Conservation (phyloP, 92 coral and sea anemone species). For the Chrysogorgia sp. region DNA sequence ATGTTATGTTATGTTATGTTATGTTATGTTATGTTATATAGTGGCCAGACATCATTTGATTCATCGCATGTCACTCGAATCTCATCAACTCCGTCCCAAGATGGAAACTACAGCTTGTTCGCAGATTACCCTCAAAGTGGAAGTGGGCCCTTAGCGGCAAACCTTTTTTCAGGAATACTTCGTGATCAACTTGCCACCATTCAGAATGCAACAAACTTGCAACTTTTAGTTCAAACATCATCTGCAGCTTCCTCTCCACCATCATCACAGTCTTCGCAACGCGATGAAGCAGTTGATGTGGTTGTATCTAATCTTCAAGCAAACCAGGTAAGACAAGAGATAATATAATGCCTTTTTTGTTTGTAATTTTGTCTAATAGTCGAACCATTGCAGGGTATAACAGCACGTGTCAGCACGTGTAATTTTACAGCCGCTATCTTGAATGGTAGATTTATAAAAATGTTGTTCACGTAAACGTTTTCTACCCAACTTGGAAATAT, state of each 20-base stretch:
- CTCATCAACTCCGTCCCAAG: slow-evolving; percentile 8
- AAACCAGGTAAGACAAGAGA: slow-evolving; percentile 11
- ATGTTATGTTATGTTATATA: slow-evolving; percentile 1
- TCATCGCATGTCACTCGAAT: slow-evolving; percentile 23
- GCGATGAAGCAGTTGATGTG: neutral
- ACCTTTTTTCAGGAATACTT: slow-evolving; percentile 32
- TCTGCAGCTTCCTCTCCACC: slow-evolving; percentile 9
- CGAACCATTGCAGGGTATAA: no score
- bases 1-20: no score
- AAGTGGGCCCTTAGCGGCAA: neutral
- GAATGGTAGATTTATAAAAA: no score
- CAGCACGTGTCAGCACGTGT: no score
- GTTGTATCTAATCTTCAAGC: slow-evolving; percentile 1
- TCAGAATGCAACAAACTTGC: slow-evolving; percentile 9
- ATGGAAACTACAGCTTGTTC: slow-evolving; percentile 26
- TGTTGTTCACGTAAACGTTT: no score
- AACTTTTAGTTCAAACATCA: slow-evolving; percentile 4
- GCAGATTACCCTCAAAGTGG: slow-evolving; percentile 27
- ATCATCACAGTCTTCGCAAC: neutral
- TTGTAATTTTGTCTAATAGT: no score
- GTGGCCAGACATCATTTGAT: slow-evolving; percentile 20
- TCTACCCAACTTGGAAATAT: no score
- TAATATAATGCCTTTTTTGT: no score
- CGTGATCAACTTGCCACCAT: neutral
- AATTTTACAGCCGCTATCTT: no score